Base-by-base conservation (phyloP, 2,888 invertebrate species). In the Thymelicus lineola region DNA sequence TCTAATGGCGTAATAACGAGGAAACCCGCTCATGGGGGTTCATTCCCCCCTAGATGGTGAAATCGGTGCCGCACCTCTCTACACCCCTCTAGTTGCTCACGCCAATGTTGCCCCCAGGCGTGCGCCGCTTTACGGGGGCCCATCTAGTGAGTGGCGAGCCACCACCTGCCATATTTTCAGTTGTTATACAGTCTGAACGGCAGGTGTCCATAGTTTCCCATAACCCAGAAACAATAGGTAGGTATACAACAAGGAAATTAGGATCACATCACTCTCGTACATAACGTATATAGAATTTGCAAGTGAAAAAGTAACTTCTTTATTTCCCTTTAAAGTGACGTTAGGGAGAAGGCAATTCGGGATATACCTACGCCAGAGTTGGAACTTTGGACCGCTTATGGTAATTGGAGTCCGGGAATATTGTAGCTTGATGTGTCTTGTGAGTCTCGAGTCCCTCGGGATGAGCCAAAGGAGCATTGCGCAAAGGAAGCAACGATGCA, bases 401-500 rank as follows among this genome's bases (percentile, higher is more conserved):
- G 46, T 46, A 46, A 46, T 46, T 46, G 46, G 46, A n/a, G 46
- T 5, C 0, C n/a, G 46, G 46, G 46, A 46, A 46, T 46, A 46
- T 46, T n/a, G 46, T n/a, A 46, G 42, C 9, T 9, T 12, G 9
- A 12, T 12, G 10, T 12, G 42, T 42, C 42, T 50, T 50, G 48
- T 50, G 17, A 50, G 17, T 50, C 17, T 50, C 6, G 46, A 50
- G 15, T 17, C 50, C 17, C 50, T 3, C 50, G 50, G 50, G 50
- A 50, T 50, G 50, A 6, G 17, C 7, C 5, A 15, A 48, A 48
- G 48, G 15, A 17, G 17, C 50, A 50, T 50, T 50, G 50, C 50
- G 50, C 50, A 50, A 50, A 50, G 50, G 50, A 50, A 50, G 50
- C 50, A 17, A 50, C 50, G 17, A 17, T 50, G 50, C 50, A 50